phyloP scores from a whole-genome alignment of 2,113 vertebrate species.

The Ophthalmolycus amberensis region DNA sequence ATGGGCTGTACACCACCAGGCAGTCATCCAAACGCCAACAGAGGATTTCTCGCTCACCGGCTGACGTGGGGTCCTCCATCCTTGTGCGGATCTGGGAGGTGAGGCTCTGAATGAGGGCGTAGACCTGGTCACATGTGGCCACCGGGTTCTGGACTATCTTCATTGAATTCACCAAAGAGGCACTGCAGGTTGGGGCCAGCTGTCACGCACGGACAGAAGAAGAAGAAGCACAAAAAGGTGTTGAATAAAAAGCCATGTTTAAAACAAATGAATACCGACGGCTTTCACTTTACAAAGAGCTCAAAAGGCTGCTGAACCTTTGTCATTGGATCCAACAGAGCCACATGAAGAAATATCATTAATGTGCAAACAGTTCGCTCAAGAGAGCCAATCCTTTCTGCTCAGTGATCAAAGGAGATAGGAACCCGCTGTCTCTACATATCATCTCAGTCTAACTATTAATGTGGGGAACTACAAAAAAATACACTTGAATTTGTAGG shows the following conservation, averaged over 20 bases:
- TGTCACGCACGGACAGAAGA: constrained; percentile 52
- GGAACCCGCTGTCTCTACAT: background rate
- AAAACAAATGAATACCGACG: background rate
- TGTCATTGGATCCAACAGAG: background rate
- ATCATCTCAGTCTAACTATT: background rate
- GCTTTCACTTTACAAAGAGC: background rate
- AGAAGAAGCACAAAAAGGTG: too few species aligned
- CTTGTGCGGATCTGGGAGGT: constrained; percentile 92
- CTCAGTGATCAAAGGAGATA: constrained; percentile 31
- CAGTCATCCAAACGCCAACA: background rate
- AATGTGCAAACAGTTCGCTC: constrained; percentile 9
- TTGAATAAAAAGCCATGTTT: too few species aligned
- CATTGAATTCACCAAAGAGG: constrained; percentile 94
- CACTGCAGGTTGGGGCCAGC: constrained; percentile 91
- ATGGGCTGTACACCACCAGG: too few species aligned
- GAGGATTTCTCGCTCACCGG: constrained; percentile 80
- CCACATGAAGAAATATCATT: background rate
- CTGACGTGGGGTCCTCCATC: constrained; percentile 94
- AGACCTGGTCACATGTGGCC: constrained; percentile 91
- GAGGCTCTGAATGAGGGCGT: constrained; percentile 93
- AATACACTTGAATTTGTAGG: background rate
- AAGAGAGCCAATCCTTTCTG: background rate
- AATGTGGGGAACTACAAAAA: constrained; percentile 8
- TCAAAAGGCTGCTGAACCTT: background rate
- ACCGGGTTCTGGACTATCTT: constrained; percentile 93